phyloP scores from a whole-genome alignment of 2,113 vertebrate species.

The Hydropotes inermis region DNA sequence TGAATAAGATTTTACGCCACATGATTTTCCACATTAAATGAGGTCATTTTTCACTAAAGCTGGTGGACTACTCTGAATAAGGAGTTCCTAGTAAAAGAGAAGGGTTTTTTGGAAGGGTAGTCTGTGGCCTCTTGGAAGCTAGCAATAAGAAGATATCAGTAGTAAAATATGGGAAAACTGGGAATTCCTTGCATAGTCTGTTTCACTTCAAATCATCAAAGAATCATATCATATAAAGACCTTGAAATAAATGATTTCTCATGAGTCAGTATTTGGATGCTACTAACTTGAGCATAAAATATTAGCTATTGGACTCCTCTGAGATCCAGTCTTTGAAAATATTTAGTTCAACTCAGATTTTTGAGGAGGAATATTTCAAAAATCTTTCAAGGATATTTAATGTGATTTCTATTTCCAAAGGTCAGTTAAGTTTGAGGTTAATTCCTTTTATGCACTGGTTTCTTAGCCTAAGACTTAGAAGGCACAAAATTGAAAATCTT shows the following conservation, averaged over 20 bases:
- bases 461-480: neutral
- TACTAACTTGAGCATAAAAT: neutral
- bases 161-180: neutral
- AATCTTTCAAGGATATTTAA: neutral
- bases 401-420: slow-evolving; percentile 3
- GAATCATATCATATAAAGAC: neutral
- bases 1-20: neutral
- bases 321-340: neutral
- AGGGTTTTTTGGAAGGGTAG: neutral
- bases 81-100: neutral
- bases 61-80: neutral
- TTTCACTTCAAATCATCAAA: neutral
- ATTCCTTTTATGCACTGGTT: neutral
- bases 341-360: neutral
- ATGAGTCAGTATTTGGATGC: neutral
- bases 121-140: neutral
- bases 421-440: neutral
- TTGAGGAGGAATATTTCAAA: neutral
- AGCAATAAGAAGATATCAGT: neutral
- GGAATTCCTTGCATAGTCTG: neutral
- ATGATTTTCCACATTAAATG: neutral
- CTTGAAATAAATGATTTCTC: neutral
- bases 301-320: neutral
- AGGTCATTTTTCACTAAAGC: neutral
- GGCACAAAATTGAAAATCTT: neutral